phyloP scores from a whole-genome alignment of 2,113 vertebrate genomes.

The Atherinomorus stipes region DNA sequence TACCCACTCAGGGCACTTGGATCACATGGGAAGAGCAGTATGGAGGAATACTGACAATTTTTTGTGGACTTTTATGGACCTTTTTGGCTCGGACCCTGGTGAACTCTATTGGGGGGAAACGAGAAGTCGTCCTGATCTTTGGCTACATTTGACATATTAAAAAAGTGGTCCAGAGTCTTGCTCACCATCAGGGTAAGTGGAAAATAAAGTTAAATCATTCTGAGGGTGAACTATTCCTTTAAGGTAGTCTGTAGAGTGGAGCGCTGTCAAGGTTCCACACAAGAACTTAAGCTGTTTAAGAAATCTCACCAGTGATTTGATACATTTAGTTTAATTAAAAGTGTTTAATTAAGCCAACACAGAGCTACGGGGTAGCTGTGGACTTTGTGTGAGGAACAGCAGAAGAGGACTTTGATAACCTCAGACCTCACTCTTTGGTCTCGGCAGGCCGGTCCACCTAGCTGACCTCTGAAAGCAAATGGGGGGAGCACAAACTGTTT shows the following conservation, averaged over 20 bases:
- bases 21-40: too few relatives aligned
- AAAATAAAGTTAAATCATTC: too few relatives aligned
- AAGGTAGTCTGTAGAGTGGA: constrained; percentile 24
- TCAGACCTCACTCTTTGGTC: constrained; percentile 53
- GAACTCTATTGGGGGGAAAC: too few relatives aligned
- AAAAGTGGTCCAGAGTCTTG: too few relatives aligned
- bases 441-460: constrained; percentile 29
- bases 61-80: too few relatives aligned
- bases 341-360: constrained; percentile 75
- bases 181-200: too few relatives aligned
- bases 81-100: too few relatives aligned
- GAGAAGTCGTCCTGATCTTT: too few relatives aligned
- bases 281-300: constrained; percentile 46
- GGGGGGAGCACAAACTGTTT: constrained; percentile 27
- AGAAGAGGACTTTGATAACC: constrained; percentile 67
- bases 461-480: constrained; percentile 33
- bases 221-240: too few relatives aligned
- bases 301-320: constrained; percentile 66
- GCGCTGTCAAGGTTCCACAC: constrained; percentile 25
- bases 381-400: constrained; percentile 50
- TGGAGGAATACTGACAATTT: too few relatives aligned
- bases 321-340: constrained; percentile 75
- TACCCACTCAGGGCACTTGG: too few relatives aligned
- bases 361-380: constrained; percentile 36
- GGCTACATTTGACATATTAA: too few relatives aligned